phyloP scores from a whole-genome alignment of 2,888 invertebrate genomes.

The Deroplatys truncata region DNA sequence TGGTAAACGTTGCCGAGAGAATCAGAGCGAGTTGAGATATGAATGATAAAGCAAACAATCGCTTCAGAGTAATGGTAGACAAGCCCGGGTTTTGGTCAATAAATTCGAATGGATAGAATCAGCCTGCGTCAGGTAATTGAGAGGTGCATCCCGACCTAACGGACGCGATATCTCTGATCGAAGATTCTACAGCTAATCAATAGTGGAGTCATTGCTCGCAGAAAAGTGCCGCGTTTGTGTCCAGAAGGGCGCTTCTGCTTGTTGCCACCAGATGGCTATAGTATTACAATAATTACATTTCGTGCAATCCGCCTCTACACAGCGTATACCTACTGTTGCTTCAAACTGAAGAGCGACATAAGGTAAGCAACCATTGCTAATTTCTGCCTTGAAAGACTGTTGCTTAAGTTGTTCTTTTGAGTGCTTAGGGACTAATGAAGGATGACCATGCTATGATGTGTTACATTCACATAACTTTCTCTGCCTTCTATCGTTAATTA shows the following conservation, averaged over 20 bases:
- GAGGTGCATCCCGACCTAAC: not conserved
- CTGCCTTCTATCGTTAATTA: too few species aligned
- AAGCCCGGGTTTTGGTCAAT: not conserved
- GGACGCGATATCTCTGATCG: not conserved
- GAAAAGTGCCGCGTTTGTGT: not conserved
- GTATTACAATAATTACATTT: conserved; percentile 9
- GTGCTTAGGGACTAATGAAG: too few species aligned
- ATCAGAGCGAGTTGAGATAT: not conserved
- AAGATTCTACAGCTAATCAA: not conserved
- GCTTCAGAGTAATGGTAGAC: not conserved
- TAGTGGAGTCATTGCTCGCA: not conserved
- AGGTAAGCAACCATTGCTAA: not conserved
- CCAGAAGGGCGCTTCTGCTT: not conserved
- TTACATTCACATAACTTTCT: too few species aligned
- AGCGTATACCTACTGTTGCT: not conserved
- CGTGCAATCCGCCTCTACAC: not conserved
- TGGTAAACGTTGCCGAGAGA: not conserved
- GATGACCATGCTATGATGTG: too few species aligned
- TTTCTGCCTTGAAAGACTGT: too few species aligned
- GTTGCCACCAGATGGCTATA: not conserved
- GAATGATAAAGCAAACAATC: not conserved
- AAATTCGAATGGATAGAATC: not conserved
- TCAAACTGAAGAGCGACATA: not conserved
- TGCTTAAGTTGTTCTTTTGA: too few species aligned
- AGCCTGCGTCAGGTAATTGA: not conserved